phyloP scores from a whole-genome alignment of 1,140 invertebrate genomes.

The Leptestheria dahalacensis region DNA sequence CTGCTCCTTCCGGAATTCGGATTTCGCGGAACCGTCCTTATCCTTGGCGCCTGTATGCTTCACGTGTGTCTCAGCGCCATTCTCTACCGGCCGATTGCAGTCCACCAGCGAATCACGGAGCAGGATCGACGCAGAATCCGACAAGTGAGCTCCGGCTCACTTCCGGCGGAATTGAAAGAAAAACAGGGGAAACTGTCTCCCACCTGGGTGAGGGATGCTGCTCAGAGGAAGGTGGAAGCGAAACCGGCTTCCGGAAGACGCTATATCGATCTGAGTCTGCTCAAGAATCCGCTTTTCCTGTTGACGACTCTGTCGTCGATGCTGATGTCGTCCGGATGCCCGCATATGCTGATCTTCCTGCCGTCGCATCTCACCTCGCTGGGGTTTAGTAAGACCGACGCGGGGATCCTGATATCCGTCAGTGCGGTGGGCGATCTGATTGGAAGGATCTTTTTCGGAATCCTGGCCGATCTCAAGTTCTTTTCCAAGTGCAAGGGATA shows the following conservation, averaged over 20 bases:
- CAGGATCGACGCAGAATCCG: background rate
- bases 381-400: constrained; percentile 50
- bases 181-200: no score
- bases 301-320: constrained; percentile 52
- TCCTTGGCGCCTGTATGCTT: constrained; percentile 56
- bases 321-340: constrained; percentile 56
- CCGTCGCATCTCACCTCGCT: constrained; percentile 45
- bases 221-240: no score
- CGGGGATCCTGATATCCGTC: constrained; percentile 50
- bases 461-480: constrained; percentile 49
- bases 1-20: constrained; percentile 46
- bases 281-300: constrained; percentile 48
- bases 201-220: no score
- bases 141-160: background rate
- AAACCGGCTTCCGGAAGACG: constrained; percentile 17
- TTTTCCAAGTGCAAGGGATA: constrained; percentile 53
- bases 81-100: constrained; percentile 42
- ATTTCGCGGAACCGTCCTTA: constrained; percentile 50
- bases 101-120: constrained; percentile 16
- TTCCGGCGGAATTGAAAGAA: no score
- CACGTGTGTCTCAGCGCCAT: constrained; percentile 56
- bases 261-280: constrained; percentile 47
- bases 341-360: constrained; percentile 55
- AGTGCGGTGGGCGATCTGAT: constrained; percentile 51
- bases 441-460: constrained; percentile 49